Percentiles rank a stretch among this genome's conserved stretches.
Evolutionary conservation across 2,797 vertebrate genomes (phyloP).

Genomic region (Liasis olivaceus): DNA sequence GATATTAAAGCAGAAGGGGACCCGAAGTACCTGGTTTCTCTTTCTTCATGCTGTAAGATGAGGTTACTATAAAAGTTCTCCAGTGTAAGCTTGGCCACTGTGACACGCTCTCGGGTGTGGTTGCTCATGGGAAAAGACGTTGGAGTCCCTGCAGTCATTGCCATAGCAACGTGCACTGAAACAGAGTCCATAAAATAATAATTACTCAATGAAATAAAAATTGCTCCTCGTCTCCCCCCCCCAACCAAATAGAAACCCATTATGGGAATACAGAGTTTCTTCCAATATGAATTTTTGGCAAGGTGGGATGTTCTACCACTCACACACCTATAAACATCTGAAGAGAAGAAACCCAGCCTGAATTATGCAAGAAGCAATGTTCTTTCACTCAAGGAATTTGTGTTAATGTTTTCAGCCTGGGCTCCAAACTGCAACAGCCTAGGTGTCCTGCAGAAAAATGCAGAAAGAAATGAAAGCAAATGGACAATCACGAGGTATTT

Average conservation of each 20-base stretch:
- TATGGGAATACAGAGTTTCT: constrained; percentile 29
- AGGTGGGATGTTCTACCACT: not conserved
- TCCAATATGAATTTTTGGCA: constrained; percentile 19
- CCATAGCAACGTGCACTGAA: constrained; percentile 87
- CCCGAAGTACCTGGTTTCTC: constrained; percentile 88
- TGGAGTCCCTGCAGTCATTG: constrained; percentile 92
- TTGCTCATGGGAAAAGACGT: constrained; percentile 96
- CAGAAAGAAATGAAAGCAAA: not conserved
- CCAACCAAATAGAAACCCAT: constrained; percentile 21
- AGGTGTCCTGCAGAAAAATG: not conserved
- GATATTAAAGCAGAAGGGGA: not conserved
- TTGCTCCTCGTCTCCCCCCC: not conserved
- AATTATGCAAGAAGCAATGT: constrained; percentile 38
- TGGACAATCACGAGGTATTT: not conserved
- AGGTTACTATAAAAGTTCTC: constrained; percentile 99
- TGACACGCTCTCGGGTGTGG: constrained; percentile 97
- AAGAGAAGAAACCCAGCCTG: constrained; percentile 28
- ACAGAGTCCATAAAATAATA: constrained; percentile 58
- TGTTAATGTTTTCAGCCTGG: not conserved
- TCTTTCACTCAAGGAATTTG: not conserved
- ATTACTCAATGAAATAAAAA: constrained; percentile 50
- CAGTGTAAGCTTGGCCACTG: constrained; percentile 95
- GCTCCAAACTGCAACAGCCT: not conserved
- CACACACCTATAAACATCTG: constrained; percentile 30
- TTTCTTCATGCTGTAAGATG: constrained; percentile 95